Evolutionary conservation across 1,140 invertebrate genomes (phyloP), one percentile per base, ranked within the genome.

Genomic region (Lucilia sericata): DNA sequence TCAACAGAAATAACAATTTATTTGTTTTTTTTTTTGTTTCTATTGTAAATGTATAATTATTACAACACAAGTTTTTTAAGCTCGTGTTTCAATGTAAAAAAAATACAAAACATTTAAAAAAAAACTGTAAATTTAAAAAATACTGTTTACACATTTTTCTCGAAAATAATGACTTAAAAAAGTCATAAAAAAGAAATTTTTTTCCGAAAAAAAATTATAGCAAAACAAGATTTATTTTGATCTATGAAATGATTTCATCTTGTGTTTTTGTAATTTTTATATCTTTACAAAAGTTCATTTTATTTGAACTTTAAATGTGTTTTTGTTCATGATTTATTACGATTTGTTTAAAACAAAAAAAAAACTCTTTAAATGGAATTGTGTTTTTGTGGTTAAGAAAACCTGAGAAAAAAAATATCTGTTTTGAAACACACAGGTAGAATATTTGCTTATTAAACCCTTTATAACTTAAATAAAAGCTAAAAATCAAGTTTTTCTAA

Each of bases 181-280:
- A 70, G 19, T 70, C 65, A 25, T 70, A 21, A 70, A 70, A 70
- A 70, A 70, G 65, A 21, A 70, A 70, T 70, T 19, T 70, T 70
- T 70, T 19, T 0, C 7, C 19, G 7, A 21, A 70, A 70, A 19
- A 70, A 19, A 70, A 70, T 21, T 21, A 25, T 19, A 70, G n/a
- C 19, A 70, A 70, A 70, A 70, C 65, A 70, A 70, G 65, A 70
- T 70, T 60, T 60, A 60, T n/a, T 17, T 21, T 19, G n/a, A 21
- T 70, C n/a, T 70, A n/a, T 25, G 25, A 70, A 70, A 70, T 55
- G 65, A 21, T 21, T 10, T 21, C 65, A 70, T 70, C 65, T 21
- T n/a, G n/a, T 60, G 14, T 60, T 60, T n/a, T n/a, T 7, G 13
- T n/a, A 60, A 60, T 42, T 55, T 55, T 55, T 55, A n/a, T 55